Conservation (phyloP, 2,888 invertebrate genomes). For the Apamea sordens region DNA sequence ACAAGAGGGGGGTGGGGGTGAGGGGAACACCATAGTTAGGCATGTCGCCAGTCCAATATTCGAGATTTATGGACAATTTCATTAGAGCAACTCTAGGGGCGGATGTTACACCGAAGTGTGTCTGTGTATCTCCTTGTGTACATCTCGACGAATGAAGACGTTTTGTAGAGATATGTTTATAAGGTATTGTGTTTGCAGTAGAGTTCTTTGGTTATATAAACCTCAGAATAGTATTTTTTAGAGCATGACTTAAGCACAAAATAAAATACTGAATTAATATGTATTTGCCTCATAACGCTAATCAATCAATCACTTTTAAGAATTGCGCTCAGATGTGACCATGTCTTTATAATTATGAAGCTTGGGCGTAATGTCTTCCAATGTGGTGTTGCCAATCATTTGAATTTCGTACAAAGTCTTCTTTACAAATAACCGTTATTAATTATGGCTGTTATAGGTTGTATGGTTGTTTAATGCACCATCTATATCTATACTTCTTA, state of each 20-base stretch:
- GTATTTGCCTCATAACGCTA: background rate
- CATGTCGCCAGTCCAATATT: constrained; percentile 72
- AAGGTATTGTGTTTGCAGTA: background rate
- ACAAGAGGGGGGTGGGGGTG: constrained; percentile 55
- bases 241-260: background rate
- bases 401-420: background rate
- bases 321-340: background rate
- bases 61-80: constrained; percentile 73
- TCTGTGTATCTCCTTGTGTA: background rate
- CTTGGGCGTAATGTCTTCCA: background rate
- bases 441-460: background rate
- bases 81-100: constrained; percentile 65
- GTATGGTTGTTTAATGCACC: too few species aligned
- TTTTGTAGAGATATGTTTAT: background rate
- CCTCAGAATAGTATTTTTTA: background rate
- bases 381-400: background rate
- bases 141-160: background rate
- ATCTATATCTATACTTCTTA: background rate
- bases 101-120: constrained; percentile 59
- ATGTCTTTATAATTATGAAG: background rate
- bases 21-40: constrained; percentile 69
- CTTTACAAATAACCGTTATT: background rate
- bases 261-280: background rate
- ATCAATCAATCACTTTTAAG: background rate
- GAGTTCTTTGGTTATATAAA: background rate